Evolutionary conservation across 2,888 invertebrate species (phyloP), one percentile per base, ranked within the genome.

Genomic region (Oscheius sp.): DNA sequence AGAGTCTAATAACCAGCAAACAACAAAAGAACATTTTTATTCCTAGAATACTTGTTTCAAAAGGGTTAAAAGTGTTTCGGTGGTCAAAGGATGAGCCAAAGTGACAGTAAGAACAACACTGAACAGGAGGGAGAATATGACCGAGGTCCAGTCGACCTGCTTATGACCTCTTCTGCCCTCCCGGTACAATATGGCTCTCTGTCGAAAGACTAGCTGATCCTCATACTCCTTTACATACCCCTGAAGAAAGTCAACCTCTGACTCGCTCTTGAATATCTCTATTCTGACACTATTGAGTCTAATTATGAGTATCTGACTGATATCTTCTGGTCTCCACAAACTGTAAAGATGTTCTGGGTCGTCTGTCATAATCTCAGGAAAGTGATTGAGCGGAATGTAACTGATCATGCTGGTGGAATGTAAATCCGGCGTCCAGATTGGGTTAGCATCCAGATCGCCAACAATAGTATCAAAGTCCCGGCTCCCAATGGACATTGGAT

Each of bases 341-440:
- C 63, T 63, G 63, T 47, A 63, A 11, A 63, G 9, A 63, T 63
- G 63, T 21, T 63, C 47, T 10, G 63, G 63, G 10, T 63, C 63
- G 13, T 29, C 63, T 4, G 63, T 63, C 63, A 47, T 2, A 48
- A 63, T 63, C 21, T 63, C 63, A 4, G 47, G 47, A 48, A 63
- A 47, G 4, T 48, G 47, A 21, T 48, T 32, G 13, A 63, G 48
- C 29, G 32, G 65, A 5, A 63, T 42, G 48, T 47, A n/a, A 21
- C 21, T 4, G 10, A 63, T 48, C 3, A 47, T 10, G 47, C 63
- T 63, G 21, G 42, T 13, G 29, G 13, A 2, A 48, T 63, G 63
- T 5, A 63, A 37, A 29, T 35, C 63, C 29, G 63, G 63, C 9
- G 63, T 63, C 63, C 63, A 63, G n/a, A 63, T 63, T 10, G 63